phyloP scores from a whole-genome alignment of 2,113 vertebrate genomes.

The Xenus cinereus region DNA sequence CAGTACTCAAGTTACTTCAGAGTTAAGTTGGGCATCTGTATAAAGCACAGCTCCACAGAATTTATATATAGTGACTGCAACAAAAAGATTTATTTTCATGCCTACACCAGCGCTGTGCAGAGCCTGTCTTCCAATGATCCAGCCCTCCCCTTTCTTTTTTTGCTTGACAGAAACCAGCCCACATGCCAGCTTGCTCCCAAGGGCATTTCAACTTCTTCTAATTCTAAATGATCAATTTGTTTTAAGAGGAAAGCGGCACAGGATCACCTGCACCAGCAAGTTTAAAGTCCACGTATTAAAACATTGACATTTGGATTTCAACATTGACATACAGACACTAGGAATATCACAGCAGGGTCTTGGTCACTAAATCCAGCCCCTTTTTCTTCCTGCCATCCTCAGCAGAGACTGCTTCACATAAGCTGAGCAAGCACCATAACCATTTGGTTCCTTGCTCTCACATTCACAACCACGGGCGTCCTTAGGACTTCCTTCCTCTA shows the following conservation, averaged over 20 bases:
- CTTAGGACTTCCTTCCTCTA: too few relatives aligned
- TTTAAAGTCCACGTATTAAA: neutral
- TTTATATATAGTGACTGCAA: neutral
- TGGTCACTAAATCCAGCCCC: neutral
- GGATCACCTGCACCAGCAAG: neutral
- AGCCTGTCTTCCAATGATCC: neutral
- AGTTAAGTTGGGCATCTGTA: neutral
- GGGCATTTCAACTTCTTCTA: neutral
- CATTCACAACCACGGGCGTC: accelerated
- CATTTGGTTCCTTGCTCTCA: neutral
- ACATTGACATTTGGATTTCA: neutral
- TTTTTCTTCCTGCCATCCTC: neutral
- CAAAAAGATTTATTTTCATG: neutral
- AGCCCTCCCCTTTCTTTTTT: neutral
- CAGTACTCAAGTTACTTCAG: neutral
- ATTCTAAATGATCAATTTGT: neutral
- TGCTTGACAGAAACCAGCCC: neutral
- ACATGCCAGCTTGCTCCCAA: neutral
- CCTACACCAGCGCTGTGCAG: neutral
- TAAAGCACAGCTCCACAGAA: neutral
- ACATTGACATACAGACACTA: accelerated
- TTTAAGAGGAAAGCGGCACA: neutral
- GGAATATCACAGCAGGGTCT: neutral
- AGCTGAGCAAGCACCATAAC: neutral
- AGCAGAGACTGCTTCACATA: neutral